Percentiles rank a stretch among this genome's conserved stretches.
phyloP scores from a whole-genome alignment of 2,888 invertebrate species.

The Drosophila neonasuta region DNA sequence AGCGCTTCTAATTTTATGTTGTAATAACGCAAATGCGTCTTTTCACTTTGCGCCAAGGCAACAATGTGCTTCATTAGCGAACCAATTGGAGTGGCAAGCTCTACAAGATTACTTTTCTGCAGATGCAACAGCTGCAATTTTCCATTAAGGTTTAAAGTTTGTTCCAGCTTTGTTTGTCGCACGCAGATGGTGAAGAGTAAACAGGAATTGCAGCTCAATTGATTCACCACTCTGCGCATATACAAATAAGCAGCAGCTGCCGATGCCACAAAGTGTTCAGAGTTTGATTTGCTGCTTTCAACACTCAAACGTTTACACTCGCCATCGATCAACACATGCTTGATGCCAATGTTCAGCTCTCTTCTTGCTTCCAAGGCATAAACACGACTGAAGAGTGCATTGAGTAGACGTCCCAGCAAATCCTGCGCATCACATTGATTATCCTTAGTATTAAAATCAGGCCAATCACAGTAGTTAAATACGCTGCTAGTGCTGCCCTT shows the following conservation, averaged over 20 bases:
- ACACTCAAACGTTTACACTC: background rate
- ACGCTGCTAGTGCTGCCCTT: constrained; percentile 47
- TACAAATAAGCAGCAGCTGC: constrained; percentile 47
- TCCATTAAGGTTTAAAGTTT: constrained; percentile 34
- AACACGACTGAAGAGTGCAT: constrained; percentile 40
- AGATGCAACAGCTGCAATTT: constrained; percentile 49
- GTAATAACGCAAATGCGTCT: constrained; percentile 54
- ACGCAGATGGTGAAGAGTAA: constrained; percentile 44
- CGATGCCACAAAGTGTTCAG: constrained; percentile 46
- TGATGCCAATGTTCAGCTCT: constrained; percentile 49
- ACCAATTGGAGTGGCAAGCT: constrained; percentile 23
- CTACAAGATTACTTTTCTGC: background rate
- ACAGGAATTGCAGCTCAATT: background rate
- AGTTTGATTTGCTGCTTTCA: background rate
- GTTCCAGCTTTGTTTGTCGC: constrained; percentile 34
- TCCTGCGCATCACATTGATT: constrained; percentile 13
- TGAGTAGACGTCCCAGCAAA: constrained; percentile 38
- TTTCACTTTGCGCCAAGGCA: constrained; percentile 36
- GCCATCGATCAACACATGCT: constrained; percentile 13
- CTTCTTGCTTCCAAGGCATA: constrained; percentile 36
- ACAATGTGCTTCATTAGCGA: constrained; percentile 34
- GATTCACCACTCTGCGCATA: constrained; percentile 31
- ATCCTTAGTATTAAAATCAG: background rate
- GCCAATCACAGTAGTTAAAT: constrained; percentile 40
- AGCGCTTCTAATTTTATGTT: constrained; percentile 48